A percentile compares a stretch with the other conserved stretches of the same genome.
These are phyloP conservation scores for Cyrtonyx montezumae DNA, from an alignment of 2,113 vertebrate species.

Conservation along the genomic window DNA sequence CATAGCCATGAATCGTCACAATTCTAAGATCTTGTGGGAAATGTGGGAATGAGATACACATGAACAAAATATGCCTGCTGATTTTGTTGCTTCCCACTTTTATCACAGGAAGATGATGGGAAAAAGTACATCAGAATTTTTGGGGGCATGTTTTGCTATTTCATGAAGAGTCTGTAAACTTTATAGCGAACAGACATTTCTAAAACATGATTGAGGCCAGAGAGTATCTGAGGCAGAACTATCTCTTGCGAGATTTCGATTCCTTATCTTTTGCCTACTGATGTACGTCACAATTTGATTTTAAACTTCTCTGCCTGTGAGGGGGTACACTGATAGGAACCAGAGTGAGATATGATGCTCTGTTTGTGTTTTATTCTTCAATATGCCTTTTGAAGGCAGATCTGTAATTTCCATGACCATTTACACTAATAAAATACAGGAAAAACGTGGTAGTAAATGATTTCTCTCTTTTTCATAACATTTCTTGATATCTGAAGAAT, in stretches of 20 bases:
- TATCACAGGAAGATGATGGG: not conserved
- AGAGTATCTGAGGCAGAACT: not conserved
- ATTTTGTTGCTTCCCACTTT: not conserved
- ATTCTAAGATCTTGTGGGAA: not conserved
- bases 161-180: not conserved
- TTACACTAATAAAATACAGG: not conserved
- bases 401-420: constrained; percentile 1
- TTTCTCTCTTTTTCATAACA: not conserved
- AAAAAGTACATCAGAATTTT: not conserved
- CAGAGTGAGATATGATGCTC: constrained; percentile 11
- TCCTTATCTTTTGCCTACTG: not conserved
- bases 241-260: not conserved
- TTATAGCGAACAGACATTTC: not conserved
- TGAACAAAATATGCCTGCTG: not conserved
- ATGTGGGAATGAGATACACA: not conserved
- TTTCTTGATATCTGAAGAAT: constrained; percentile 14
- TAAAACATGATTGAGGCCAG: not conserved
- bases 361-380: constrained; percentile 26
- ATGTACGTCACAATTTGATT: not conserved
- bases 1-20: not conserved
- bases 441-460: not conserved
- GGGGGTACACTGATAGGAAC: not conserved
- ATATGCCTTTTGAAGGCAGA: constrained; percentile 13
- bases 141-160: not conserved
- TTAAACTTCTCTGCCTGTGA: constrained; percentile 9